Evolutionary conservation across 2,888 invertebrate species (phyloP).

Genomic region (Napeogenes inachia): DNA sequence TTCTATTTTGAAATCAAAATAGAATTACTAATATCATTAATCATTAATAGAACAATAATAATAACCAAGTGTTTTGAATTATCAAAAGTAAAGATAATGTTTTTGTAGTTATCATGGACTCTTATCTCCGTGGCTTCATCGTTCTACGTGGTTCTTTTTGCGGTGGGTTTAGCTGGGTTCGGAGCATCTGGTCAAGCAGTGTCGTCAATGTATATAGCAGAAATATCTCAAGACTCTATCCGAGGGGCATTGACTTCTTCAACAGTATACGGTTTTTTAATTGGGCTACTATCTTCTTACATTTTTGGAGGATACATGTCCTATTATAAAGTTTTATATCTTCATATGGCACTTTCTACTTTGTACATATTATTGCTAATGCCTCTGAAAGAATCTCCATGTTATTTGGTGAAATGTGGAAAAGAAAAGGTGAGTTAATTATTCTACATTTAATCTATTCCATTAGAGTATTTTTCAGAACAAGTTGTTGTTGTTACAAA

Average conservation of each 20-base stretch:
- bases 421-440: slow-evolving; percentile 46
- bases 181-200: slow-evolving; percentile 63
- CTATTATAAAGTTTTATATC: slow-evolving; percentile 50
- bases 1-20: no score
- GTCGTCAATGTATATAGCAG: slow-evolving; percentile 59
- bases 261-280: slow-evolving; percentile 51
- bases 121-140: slow-evolving; percentile 49
- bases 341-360: slow-evolving; percentile 46
- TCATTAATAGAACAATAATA: no score
- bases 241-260: slow-evolving; percentile 57
- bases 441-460: background rate
- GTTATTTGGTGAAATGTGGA: slow-evolving; percentile 50
- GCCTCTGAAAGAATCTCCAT: slow-evolving; percentile 56
- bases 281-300: slow-evolving; percentile 57
- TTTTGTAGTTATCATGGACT: slow-evolving; percentile 55
- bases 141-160: slow-evolving; percentile 47
- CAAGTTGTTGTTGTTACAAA: no score
- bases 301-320: slow-evolving; percentile 52
- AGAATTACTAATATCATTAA: no score
- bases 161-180: slow-evolving; percentile 49
- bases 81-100: background rate
- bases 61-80: background rate
- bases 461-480: no score
- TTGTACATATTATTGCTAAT: slow-evolving; percentile 47
- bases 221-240: slow-evolving; percentile 61